phyloP scores from a whole-genome alignment of 2,113 vertebrate genomes.

The Coryphaenoides rupestris region DNA sequence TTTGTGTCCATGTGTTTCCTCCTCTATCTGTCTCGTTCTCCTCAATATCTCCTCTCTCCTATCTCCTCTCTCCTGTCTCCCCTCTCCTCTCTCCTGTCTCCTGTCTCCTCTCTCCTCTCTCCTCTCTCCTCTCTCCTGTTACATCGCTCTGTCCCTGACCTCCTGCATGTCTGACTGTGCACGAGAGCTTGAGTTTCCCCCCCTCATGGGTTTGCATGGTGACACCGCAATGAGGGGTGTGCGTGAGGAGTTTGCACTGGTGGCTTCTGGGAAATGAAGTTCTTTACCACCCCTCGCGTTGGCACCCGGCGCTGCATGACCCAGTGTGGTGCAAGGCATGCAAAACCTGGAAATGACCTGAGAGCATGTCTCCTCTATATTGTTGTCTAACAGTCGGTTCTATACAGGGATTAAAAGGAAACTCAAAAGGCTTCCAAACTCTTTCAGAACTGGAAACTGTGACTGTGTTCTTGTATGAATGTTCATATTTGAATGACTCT shows the following conservation, averaged over 20 bases:
- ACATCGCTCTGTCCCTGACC: not conserved
- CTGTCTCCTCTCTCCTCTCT: not conserved
- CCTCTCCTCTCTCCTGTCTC: not conserved
- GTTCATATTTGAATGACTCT: conserved; percentile 48
- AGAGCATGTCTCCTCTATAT: conserved; percentile 20
- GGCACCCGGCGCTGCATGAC: conserved; percentile 18
- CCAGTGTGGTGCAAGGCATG: conserved; percentile 53
- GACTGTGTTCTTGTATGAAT: conserved; percentile 62
- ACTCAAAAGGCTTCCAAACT: conserved; percentile 46
- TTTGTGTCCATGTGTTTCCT: not conserved
- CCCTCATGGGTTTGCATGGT: conserved; percentile 52
- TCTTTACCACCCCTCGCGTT: conserved; percentile 33
- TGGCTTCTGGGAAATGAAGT: conserved; percentile 42
- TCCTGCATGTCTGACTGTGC: not conserved
- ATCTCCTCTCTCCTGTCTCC: not conserved
- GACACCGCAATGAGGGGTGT: conserved; percentile 38
- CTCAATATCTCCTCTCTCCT: conserved; percentile 9
- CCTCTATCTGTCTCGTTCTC: not conserved
- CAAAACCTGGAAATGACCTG: conserved; percentile 31
- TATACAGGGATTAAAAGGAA: conserved; percentile 34
- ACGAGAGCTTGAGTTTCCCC: conserved; percentile 8
- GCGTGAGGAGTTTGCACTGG: conserved; percentile 16
- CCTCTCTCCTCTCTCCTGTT: too few species aligned
- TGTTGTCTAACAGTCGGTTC: conserved; percentile 31
- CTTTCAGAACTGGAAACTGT: conserved; percentile 50